phyloP scores from a whole-genome alignment of 1,140 invertebrate species.

The Drosophila triauraria region DNA sequence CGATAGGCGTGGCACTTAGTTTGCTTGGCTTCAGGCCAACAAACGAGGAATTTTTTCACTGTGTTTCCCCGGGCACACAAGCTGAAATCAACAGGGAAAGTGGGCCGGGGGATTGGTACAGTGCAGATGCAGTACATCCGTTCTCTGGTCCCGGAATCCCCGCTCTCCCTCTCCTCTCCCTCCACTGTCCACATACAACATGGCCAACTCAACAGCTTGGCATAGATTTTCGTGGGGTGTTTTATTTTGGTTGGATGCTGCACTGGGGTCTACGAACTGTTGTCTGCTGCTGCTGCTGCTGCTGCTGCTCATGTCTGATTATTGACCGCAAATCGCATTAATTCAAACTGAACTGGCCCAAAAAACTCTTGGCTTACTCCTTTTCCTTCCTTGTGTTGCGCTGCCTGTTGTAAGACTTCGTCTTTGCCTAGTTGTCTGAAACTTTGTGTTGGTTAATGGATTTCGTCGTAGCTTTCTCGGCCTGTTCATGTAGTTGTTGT shows the following conservation, averaged over 20 bases:
- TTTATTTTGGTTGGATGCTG: constrained; percentile 17
- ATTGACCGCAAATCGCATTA: constrained; percentile 51
- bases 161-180: neutral
- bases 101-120: constrained; percentile 1
- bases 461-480: constrained; percentile 26
- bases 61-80: constrained; percentile 31
- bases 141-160: constrained; percentile 5
- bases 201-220: constrained; percentile 32
- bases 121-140: constrained; percentile 51
- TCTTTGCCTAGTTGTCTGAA: constrained; percentile 17
- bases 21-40: constrained; percentile 40
- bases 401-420: neutral
- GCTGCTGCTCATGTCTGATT: constrained; percentile 28
- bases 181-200: constrained; percentile 16
- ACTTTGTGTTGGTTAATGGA: constrained; percentile 45
- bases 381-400: neutral
- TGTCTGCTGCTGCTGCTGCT: constrained; percentile 11
- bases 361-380: constrained; percentile 10
- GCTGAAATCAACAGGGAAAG: constrained; percentile 28
- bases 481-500: constrained; percentile 15
- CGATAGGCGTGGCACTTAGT: constrained; percentile 21
- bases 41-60: constrained; percentile 30
- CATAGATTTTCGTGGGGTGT: constrained; percentile 43
- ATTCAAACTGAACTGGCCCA: constrained; percentile 24
- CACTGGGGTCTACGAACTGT: constrained; percentile 50